Percentiles rank a stretch among this genome's conserved stretches.
Conservation (phyloP, 2,113 vertebrate species). For the Mystacornis crossleyi region DNA sequence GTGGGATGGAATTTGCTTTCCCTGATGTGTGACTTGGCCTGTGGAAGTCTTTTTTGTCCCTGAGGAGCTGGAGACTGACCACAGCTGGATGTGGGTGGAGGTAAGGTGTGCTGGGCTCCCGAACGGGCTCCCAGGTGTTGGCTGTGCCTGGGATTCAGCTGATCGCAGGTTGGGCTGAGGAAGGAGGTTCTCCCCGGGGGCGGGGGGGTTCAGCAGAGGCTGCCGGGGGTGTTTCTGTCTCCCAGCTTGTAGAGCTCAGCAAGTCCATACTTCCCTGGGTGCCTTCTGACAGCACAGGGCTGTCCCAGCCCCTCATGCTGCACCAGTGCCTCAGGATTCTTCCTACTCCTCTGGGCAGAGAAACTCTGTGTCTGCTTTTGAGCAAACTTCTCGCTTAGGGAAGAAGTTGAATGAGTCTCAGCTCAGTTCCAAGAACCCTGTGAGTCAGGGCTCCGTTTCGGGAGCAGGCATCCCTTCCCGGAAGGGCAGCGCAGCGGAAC, state of each 20-base stretch:
- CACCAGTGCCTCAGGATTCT: fast-evolving
- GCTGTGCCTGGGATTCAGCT: background rate
- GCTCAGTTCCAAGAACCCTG: slow-evolving; percentile 13
- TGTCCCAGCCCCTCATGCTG: background rate
- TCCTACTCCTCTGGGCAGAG: background rate
- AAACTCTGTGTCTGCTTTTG: background rate
- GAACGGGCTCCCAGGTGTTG: fast-evolving
- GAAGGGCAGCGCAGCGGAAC: background rate
- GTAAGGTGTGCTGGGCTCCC: background rate
- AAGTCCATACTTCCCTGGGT: fast-evolving
- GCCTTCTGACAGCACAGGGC: fast-evolving
- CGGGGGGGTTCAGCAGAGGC: background rate
- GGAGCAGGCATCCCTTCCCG: slow-evolving; percentile 32
- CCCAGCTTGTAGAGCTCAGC: fast-evolving
- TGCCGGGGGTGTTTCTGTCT: background rate
- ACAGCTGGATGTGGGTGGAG: background rate
- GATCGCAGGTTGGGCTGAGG: background rate
- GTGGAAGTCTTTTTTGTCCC: background rate
- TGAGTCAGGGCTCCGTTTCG: slow-evolving; percentile 41
- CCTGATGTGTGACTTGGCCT: background rate
- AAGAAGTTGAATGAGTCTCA: background rate
- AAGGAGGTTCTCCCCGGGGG: background rate
- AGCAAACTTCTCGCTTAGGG: background rate
- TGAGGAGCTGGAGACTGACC: background rate
- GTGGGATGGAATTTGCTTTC: background rate